These are phyloP conservation scores for Seira ritae DNA, from an alignment of 2,888 invertebrate genomes.

Conservation along the genomic window DNA sequence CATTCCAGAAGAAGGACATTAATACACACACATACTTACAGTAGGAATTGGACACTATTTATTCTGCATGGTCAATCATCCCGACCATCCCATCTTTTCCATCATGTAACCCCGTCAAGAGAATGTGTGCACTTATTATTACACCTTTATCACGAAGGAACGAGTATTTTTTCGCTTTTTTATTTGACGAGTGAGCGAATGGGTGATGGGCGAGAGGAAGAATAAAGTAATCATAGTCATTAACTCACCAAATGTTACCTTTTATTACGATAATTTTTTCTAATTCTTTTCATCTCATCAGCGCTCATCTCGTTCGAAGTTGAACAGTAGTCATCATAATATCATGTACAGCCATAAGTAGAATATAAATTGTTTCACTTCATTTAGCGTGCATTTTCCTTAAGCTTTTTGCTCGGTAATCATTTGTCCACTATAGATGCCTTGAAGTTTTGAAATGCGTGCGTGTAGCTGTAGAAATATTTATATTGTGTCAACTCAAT, in stretches of 20 bases:
- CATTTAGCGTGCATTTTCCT: too few relatives aligned
- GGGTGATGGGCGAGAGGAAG: constrained; percentile 17
- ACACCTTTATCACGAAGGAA: background rate
- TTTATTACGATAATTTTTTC: constrained; percentile 59
- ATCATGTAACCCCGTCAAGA: background rate
- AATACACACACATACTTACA: background rate
- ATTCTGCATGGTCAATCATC: background rate
- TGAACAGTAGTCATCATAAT: constrained; percentile 15
- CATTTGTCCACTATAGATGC: constrained; percentile 60
- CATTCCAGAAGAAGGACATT: background rate
- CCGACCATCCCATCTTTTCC: background rate
- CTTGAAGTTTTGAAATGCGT: too few relatives aligned
- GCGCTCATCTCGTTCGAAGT: constrained; percentile 31
- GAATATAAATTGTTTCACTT: constrained; percentile 6
- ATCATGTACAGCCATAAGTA: background rate
- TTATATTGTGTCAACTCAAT: too few relatives aligned
- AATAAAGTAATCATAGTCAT: constrained; percentile 60
- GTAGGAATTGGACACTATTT: constrained; percentile 7
- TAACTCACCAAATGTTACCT: constrained; percentile 59
- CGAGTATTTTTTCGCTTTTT: constrained; percentile 14
- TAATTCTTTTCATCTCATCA: constrained; percentile 47
- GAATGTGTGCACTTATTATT: background rate
- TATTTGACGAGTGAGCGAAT: constrained; percentile 19
- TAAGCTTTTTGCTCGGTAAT: too few relatives aligned
- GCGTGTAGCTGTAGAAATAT: too few relatives aligned